Evolutionary conservation across 2,888 invertebrate genomes (phyloP), one percentile per base, ranked within the genome.

Genomic region (Torymus tubicola): DNA sequence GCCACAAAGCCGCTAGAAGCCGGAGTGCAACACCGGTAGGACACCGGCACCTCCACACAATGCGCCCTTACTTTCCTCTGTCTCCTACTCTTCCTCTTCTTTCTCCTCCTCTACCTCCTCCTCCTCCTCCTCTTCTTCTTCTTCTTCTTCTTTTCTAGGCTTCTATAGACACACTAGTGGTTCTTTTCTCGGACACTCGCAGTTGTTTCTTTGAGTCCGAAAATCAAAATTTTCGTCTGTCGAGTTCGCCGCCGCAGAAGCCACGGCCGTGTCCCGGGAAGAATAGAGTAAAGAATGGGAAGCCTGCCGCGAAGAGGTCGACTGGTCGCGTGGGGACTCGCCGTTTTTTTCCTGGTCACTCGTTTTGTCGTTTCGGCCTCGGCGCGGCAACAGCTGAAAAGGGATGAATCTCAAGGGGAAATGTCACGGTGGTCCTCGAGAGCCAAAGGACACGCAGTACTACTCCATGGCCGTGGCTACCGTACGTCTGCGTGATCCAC

Each of bases 351-450:
- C 61, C 18, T 1, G 61, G 52, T 21, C 12, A 18, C n/a, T 67
- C 18, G 50, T 77, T 64, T 61, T 24, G 21, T 58, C 24, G 50
- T 21, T 21, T 52, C 16, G 50, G 24, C 71, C 11, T 52, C 18
- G 10, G 4, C 31, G 42, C 31, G 42, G 21, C 8, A 53, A 53
- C 60, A 42, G 67, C 68, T 69, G 68, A 82, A 86, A 86, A 86
- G 80, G 86, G 85, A 88, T 87, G 87, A 87, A 88, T 89, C 88
- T 87, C 83, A 81, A 76, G 79, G 18, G 52, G 24, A 86, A 86
- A 85, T 87, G 87, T 87, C 88, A 89, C 85, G 89, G 89, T 89
- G 89, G 89, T 89, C 88, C 65, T 76, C 67, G 65, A 24, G 65
- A 24, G 13, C 14, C 16, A 31, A n/a, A 69, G 31, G 42, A 5